phyloP scores from a whole-genome alignment of 2,113 vertebrate genomes.

The Indri indri region DNA sequence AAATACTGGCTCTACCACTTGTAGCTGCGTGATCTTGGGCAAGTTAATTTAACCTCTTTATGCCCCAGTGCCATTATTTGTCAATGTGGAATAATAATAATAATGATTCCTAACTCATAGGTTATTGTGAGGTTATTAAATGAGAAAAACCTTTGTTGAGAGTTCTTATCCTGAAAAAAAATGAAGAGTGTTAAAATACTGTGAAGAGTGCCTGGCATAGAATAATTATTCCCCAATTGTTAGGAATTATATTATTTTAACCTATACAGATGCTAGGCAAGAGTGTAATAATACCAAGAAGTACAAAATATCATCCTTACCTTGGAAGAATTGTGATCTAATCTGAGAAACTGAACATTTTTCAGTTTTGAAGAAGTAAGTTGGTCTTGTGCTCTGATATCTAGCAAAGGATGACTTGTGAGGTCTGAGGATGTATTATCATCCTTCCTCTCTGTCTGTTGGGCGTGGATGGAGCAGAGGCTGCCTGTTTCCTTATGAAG shows the following conservation, averaged over 20 bases:
- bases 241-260: background rate
- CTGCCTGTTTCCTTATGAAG: background rate
- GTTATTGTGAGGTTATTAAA: background rate
- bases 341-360: background rate
- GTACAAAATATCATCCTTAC: background rate
- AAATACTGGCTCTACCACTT: background rate
- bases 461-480: background rate
- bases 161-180: too few relatives aligned
- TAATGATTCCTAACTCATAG: background rate
- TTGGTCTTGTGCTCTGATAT: background rate
- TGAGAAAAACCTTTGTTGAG: background rate
- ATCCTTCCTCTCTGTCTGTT: rapidly evolving
- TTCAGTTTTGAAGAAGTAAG: background rate
- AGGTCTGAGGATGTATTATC: background rate
- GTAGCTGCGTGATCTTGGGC: background rate
- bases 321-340: background rate
- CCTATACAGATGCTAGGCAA: background rate
- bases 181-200: background rate
- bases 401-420: background rate
- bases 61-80: background rate
- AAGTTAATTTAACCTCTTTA: background rate
- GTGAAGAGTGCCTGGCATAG: background rate
- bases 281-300: background rate
- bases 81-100: background rate
- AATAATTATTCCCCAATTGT: background rate